Base-by-base conservation (phyloP, 2,797 vertebrate species). In the Betta splendens region DNA sequence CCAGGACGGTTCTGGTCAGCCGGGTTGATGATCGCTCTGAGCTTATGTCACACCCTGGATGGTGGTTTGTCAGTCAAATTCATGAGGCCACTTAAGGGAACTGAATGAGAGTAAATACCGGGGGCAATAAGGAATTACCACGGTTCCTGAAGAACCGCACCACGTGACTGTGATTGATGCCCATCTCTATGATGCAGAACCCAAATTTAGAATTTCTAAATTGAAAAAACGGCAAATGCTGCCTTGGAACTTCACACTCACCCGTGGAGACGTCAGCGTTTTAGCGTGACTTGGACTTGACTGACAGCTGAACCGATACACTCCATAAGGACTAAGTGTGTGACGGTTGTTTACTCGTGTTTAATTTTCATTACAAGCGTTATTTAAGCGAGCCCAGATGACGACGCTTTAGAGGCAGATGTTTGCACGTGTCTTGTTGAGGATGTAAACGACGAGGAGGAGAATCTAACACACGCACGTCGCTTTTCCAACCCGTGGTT, bases 391-490 rank as follows among this genome's bases (percentile, higher is more conserved):
- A 64, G 17, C n/a, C 60, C 67, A 77, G 61, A 58, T 60, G 65
- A 62, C 35, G 54, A 52, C 22, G 39, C 45, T 81, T 81, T 51
- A 58, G 69, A 71, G 9, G 45, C 71, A 84, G 26, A 44, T 82
- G 75, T 59, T 70, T 58, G 50, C 51, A 58, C 53, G 47, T 49
- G n/a, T 57, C 28, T 53, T 55, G 8, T 32, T 36, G 35, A 72
- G 51, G 50, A 75, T 20, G 44, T 40, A 57, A 44, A 55, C 61
- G 64, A 68, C 58, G 51, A 60, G 42, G 40, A 63, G 18, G 3
- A 2, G 5, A 15, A 32, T n/a, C n/a, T 31, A 43, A 45, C 60
- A 52, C 42, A 56, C 17, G 18, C 58, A 45, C 4, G 40, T 53
- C 25, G 51, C 58, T 46, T 15, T n/a, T n/a, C 49, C 36, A 52